Percentiles rank a stretch among this genome's conserved stretches.
Conservation (phyloP, 2,797 vertebrate species). For the Ptychobarbus kaznakovi region DNA sequence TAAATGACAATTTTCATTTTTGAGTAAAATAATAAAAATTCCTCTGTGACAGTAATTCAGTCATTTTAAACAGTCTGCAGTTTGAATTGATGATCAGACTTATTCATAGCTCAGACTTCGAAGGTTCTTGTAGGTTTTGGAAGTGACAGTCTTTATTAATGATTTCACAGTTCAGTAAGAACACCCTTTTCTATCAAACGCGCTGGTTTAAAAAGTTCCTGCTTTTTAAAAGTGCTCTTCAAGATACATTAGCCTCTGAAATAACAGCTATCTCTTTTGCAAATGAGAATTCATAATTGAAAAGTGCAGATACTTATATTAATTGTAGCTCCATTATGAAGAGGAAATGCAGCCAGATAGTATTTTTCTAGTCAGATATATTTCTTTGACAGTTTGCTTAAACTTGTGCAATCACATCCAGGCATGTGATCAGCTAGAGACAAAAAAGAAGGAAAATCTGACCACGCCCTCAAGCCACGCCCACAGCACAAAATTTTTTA, state of each 20-base stretch:
- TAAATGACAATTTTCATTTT: background rate
- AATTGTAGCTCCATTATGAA: slow-evolving; percentile 9
- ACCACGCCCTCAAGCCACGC: too few relatives aligned
- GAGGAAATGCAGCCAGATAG: background rate
- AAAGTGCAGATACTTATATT: slow-evolving; percentile 17
- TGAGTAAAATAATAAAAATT: background rate
- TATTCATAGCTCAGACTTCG: background rate
- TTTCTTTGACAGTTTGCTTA: background rate
- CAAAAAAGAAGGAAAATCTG: too few relatives aligned
- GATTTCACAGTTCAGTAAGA: slow-evolving; percentile 34
- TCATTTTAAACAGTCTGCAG: slow-evolving; percentile 4
- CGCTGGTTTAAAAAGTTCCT: background rate
- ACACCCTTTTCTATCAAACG: background rate
- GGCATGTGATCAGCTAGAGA: too few relatives aligned
- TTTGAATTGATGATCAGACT: slow-evolving; percentile 7
- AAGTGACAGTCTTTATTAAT: slow-evolving; percentile 8
- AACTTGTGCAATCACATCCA: slow-evolving; percentile 14
- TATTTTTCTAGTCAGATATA: background rate
- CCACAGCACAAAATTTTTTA: too few relatives aligned
- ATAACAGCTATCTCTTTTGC: slow-evolving; percentile 6
- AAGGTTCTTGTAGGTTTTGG: background rate
- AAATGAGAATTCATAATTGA: slow-evolving; percentile 13
- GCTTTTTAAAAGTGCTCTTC: background rate
- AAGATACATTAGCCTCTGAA: background rate
- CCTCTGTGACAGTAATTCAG: background rate